Conservation (phyloP, 53 echinoderm and acorn worm genomes). For the Hippasteria phrygiana region DNA sequence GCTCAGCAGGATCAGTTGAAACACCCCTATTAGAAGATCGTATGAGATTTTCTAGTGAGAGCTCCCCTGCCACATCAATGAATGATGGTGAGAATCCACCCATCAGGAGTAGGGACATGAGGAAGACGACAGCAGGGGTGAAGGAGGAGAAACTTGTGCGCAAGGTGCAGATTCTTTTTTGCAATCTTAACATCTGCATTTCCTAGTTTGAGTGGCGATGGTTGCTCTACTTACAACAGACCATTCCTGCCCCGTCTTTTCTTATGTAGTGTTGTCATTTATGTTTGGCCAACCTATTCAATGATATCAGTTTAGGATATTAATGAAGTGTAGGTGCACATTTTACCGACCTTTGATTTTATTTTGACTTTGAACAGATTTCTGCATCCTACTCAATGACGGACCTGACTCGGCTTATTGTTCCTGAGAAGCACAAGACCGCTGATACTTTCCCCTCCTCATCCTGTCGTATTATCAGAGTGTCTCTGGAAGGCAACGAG, state of each 20-base stretch:
- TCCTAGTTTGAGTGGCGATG: too few species aligned
- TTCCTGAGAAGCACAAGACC: slow-evolving; percentile 26
- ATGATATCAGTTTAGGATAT: too few species aligned
- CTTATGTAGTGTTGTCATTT: too few species aligned
- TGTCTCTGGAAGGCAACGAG: slow-evolving; percentile 76
- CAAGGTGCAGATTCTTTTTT: slow-evolving; percentile 3
- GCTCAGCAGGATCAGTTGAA: slow-evolving; percentile 67
- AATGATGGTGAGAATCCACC: slow-evolving; percentile 43
- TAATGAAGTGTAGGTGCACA: too few species aligned
- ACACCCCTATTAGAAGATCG: slow-evolving; percentile 65
- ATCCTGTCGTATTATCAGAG: slow-evolving; percentile 90
- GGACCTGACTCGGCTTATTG: slow-evolving; percentile 62
- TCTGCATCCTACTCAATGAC: slow-evolving; percentile 82
- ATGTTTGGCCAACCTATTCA: too few species aligned
- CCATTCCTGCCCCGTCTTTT: too few species aligned
- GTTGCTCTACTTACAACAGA: too few species aligned
- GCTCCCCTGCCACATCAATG: slow-evolving; percentile 10
- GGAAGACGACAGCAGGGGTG: slow-evolving; percentile 24
- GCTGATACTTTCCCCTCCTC: slow-evolving; percentile 72
- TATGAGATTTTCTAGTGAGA: slow-evolving; percentile 48
- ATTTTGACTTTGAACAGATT: slow-evolving; percentile 53
- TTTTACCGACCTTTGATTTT: background rate
- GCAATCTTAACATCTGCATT: background rate
- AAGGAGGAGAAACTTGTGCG: slow-evolving; percentile 42
- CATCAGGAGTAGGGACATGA: slow-evolving; percentile 38